Base-by-base conservation (phyloP, 2,113 vertebrate genomes). In the Emydura subglobosa region DNA sequence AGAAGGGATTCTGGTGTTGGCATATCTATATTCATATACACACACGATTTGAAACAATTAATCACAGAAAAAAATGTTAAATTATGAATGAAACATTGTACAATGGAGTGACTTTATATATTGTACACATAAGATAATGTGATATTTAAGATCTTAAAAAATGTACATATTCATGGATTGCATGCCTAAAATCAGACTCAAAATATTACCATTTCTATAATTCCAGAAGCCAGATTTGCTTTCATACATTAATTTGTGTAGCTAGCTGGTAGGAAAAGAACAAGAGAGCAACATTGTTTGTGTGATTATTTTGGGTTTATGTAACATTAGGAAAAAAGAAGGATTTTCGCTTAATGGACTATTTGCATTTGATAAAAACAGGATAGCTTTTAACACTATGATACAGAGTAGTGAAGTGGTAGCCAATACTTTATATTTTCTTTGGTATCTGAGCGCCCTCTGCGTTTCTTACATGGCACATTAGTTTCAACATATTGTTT, bases 371-470 rank as follows among this genome's bases (percentile, higher is more conserved):
- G 5, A 7, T 57, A 83, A 85, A 88, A 29, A 31, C 2, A 49
- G 13, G 79, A 13, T 9, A 44, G 21, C 88, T 83, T 42, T 44
- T 21, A 57, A 44, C 83, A 25, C 42, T 5, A 29, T 10, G 44
- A 12, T 31, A 94, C 39, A 42, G 59, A 61, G 2, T 61, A 5
- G 34, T 42, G 79, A n/a, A 44, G n/a, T 39, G 3, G 27, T 49
- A 27, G n/a, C 83, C 21, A 55, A 21, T 2, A 21, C 51, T 87
- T 25, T 0, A 21, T 12, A 29, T 24, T 27, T 44, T 97, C 82
- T 80, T 72, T 12, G 78, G 86, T 95, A 88, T 91, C 91, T 89
- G 88, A 96, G 94, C 50, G 51, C 95, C 92, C 92, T 94, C 95
- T 96, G 82, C 55, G 90, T 82, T 49, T 42, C 91, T 49, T 79